Conservation (phyloP, 2,888 invertebrate genomes). For the Liodrosophila aerea region DNA sequence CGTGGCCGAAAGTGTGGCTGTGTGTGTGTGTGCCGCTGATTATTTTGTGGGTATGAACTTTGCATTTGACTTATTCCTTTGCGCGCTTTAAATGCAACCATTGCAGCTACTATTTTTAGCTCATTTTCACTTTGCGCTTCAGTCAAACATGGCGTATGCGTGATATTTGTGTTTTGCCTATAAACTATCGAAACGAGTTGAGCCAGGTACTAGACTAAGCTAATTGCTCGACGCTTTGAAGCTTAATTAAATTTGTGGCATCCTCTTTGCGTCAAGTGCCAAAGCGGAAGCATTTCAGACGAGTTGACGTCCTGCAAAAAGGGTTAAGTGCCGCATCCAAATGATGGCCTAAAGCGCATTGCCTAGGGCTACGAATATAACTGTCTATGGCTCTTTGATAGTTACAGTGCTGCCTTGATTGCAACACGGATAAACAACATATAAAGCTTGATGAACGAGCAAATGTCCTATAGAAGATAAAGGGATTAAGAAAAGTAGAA, state of each 20-base stretch:
- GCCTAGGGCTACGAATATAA: neutral
- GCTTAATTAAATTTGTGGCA: constrained; percentile 2
- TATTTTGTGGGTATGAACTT: constrained; percentile 55
- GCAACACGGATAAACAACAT: constrained; percentile 21
- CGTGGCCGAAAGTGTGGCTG: constrained; percentile 7
- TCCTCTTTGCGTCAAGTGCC: neutral
- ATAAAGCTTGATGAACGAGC: no score
- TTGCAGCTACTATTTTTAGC: constrained; percentile 8
- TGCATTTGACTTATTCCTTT: constrained; percentile 42
- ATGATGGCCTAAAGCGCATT: neutral
- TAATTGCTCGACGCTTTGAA: constrained; percentile 15
- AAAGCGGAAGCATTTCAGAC: constrained; percentile 2
- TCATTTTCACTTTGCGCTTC: constrained; percentile 7
- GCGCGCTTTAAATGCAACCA: constrained; percentile 2
- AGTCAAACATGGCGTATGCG: constrained; percentile 16
- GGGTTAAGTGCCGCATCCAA: no score
- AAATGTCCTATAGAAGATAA: no score
- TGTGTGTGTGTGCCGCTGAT: constrained; percentile 37
- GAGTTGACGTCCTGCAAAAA: neutral
- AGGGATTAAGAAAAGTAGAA: no score
- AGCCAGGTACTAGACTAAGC: neutral
- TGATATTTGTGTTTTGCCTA: constrained; percentile 4
- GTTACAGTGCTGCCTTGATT: constrained; percentile 31
- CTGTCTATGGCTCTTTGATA: neutral
- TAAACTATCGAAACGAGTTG: neutral